Base-by-base conservation (phyloP, 2,888 invertebrate species). In the Emmelina monodactyla region DNA sequence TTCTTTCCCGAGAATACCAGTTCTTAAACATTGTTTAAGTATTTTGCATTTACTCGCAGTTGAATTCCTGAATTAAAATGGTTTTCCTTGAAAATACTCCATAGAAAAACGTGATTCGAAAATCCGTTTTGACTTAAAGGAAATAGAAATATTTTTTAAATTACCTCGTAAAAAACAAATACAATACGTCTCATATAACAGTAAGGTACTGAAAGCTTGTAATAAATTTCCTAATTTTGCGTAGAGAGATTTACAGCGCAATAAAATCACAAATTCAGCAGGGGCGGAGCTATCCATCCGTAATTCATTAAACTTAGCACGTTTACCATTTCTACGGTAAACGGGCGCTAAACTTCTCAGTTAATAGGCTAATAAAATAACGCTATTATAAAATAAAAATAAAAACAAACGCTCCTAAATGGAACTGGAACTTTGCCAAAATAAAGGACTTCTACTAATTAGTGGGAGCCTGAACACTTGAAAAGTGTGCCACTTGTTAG, bases 281-380 rank as follows among this genome's bases (percentile, higher is more conserved):
- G 59, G 56, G 67, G 64, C 43, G 61, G 58, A 60, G 58, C 62
- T 57, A 62, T 58, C 69, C 69, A 69, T 69, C 66, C 68, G 70
- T 71, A 72, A 73, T 75, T 76, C 67, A 75, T 75, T 72, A 68
- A 71, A 69, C 61, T 72, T 69, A 55, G 64, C 67, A 55, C 67
- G 57, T 66, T 66, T 56, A 62, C 62, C 63, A 64, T 66, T 68
- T 66, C 65, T 57, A 55, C 50, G 51, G 62, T 61, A 63, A 59
- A 62, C 51, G 47, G 56, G 57, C 64, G 60, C 63, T 61, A 62
- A 69, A 62, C 60, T 63, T 59, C 49, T 45, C 53, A 47, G 59
- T 64, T 72, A 67, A 71, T 72, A 63, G 66, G 62, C 58, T 60
- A 68, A 70, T 76, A 69, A 73, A 75, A 62, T 54, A 52, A 25